phyloP scores from a whole-genome alignment of 2,113 vertebrate genomes.

The Laticauda laticaudata region DNA sequence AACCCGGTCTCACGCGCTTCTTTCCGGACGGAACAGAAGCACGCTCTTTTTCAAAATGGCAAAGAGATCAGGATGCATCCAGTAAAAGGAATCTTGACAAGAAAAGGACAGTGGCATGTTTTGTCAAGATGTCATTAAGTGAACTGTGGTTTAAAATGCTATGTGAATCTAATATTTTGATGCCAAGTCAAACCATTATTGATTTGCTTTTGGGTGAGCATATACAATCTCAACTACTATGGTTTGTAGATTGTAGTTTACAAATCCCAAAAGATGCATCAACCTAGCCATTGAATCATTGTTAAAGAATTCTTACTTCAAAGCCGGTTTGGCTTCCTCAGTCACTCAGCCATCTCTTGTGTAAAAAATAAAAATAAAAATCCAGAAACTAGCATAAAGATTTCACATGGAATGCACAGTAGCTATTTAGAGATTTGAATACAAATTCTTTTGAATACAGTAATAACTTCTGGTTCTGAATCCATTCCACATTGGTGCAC shows the following conservation, averaged over 20 bases:
- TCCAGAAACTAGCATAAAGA: not conserved
- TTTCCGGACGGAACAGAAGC: not conserved
- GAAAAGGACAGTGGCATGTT: not conserved
- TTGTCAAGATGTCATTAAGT: not conserved
- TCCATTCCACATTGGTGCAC: not conserved
- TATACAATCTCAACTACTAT: not conserved
- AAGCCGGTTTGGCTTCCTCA: not conserved
- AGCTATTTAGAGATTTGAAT: not conserved
- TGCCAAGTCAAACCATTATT: not conserved
- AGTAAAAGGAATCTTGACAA: not conserved
- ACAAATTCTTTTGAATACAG: not conserved
- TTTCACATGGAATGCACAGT: not conserved
- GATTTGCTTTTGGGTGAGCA: not conserved
- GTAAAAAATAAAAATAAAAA: not conserved
- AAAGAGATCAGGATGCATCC: not conserved
- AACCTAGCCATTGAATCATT: not conserved
- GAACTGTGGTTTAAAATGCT: not conserved
- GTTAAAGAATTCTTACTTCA: not conserved
- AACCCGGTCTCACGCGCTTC: no score
- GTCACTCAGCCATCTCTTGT: not conserved
- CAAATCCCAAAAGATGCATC: not conserved
- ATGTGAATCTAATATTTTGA: not conserved
- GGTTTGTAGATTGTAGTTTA: not conserved
- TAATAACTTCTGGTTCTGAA: not conserved
- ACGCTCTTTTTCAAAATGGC: not conserved